Base-by-base conservation (phyloP, 2,888 invertebrate species). In the Andrena praecox region DNA sequence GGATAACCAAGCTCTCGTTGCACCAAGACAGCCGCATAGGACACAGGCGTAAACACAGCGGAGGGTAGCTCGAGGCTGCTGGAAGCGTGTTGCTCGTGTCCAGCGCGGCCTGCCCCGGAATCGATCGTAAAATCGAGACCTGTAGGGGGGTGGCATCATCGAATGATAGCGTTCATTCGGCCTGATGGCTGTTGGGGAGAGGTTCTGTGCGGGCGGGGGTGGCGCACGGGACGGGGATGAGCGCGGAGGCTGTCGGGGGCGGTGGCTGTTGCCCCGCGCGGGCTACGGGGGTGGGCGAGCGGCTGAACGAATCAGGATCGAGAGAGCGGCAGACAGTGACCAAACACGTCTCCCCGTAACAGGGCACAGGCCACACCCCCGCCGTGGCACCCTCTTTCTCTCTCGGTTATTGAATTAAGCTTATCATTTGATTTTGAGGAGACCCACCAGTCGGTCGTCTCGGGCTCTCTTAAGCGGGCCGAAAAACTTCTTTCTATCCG, bases 371-470 rank as follows among this genome's bases (percentile, higher is more conserved):
- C 84, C 87, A 87, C 87, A 77, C 88, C 87, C 74, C 77, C 76
- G 42, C 31, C 68, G 78, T 79, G 42, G 84, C 88, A 83, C 87
- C 88, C 88, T 82, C 87, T 84, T 90, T 69, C 59, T 59, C 86
- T 73, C 56, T 69, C 86, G 82, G 92, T 93, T 93, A 93, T 93
- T 93, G 93, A 94, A 94, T 94, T 94, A 94, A 93, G 93, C 93
- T 93, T 93, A 94, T 94, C 94, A 94, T 94, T 94, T 94, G 94
- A 93, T 94, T 94, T 93, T 92, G 93, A 93, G 93, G 91, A 93
- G 93, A 93, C 91, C 92, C 93, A 92, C 93, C 93, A 92, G 93
- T 93, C 93, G 93, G 94, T 93, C 91, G 93, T 92, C 91, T 93
- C 93, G 91, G 91, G 91, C 91, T 91, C 93, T 92, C 93, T 93